Percentiles rank a stretch among this genome's conserved stretches.
These are phyloP conservation scores for Folsomia manolachei DNA, from an alignment of 2,888 invertebrate species.

Conservation along the genomic window DNA sequence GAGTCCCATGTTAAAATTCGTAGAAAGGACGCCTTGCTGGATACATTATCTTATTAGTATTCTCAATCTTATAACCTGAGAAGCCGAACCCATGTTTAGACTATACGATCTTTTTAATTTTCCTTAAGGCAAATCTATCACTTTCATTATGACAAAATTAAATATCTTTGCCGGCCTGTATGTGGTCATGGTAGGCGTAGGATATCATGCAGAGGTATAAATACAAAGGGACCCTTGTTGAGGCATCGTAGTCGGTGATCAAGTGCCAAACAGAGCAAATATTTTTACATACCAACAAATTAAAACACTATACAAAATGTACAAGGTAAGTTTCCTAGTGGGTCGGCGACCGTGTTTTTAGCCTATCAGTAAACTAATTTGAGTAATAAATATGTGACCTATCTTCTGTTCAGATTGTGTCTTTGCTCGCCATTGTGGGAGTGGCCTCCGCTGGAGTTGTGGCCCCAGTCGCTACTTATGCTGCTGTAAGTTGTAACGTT, in stretches of 20 bases:
- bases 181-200: neutral
- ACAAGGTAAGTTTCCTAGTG: too few species aligned
- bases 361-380: too few species aligned
- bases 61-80: too few species aligned
- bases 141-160: too few species aligned
- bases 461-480: slow-evolving; percentile 19
- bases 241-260: slow-evolving; percentile 14
- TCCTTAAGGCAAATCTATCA: too few species aligned
- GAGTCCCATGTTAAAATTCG: too few species aligned
- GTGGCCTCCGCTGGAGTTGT: slow-evolving; percentile 21
- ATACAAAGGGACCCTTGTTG: slow-evolving; percentile 20
- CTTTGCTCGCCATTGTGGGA: slow-evolving; percentile 24
- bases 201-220: slow-evolving; percentile 9
- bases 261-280: neutral
- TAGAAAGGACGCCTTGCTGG: too few species aligned
- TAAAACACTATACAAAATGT: slow-evolving; percentile 19
- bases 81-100: too few species aligned
- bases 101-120: too few species aligned
- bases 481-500: slow-evolving; percentile 10
- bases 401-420: slow-evolving; percentile 17
- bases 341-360: neutral
- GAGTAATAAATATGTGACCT: too few species aligned
- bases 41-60: too few species aligned
- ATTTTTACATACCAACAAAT: neutral
- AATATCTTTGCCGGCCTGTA: too few species aligned